Percentiles rank a stretch among this genome's conserved stretches.
Evolutionary conservation across 2,888 invertebrate genomes (phyloP).

Genomic region (Saturnia pavonia): DNA sequence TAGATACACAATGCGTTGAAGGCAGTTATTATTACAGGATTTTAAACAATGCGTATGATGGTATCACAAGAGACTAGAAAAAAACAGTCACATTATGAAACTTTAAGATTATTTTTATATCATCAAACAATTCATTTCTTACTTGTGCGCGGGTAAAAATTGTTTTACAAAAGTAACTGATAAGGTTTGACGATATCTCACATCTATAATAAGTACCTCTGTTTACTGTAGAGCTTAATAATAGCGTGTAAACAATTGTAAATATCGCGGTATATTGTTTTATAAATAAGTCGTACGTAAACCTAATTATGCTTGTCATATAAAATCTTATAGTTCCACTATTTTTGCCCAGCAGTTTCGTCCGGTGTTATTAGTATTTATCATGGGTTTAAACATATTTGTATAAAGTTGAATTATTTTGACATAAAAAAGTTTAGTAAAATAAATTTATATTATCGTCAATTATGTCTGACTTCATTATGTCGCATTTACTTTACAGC

Average conservation of each 20-base stretch:
- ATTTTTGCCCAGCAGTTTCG: neutral
- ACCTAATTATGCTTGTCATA: neutral
- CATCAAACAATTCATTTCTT: neutral
- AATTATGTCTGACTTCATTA: too few relatives aligned
- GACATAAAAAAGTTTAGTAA: too few relatives aligned
- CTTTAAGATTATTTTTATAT: neutral
- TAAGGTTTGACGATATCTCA: neutral
- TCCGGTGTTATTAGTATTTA: too few relatives aligned
- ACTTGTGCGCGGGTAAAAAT: neutral
- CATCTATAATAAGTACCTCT: neutral
- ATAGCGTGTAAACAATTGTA: slow-evolving; percentile 19
- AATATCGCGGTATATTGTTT: slow-evolving; percentile 3
- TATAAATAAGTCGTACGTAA: neutral
- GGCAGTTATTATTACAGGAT: too few relatives aligned
- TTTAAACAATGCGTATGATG: too few relatives aligned
- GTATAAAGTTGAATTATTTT: too few relatives aligned
- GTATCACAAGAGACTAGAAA: neutral
- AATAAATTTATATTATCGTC: too few relatives aligned
- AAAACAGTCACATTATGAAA: neutral
- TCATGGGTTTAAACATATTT: too few relatives aligned
- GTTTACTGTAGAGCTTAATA: neutral
- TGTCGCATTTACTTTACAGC: too few relatives aligned
- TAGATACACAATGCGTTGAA: too few relatives aligned
- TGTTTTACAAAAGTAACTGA: neutral
- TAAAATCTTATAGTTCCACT: neutral